Evolutionary conservation across 2,888 invertebrate genomes (phyloP), one percentile per base, ranked within the genome.

Genomic region (Ganaspis brasiliensis): DNA sequence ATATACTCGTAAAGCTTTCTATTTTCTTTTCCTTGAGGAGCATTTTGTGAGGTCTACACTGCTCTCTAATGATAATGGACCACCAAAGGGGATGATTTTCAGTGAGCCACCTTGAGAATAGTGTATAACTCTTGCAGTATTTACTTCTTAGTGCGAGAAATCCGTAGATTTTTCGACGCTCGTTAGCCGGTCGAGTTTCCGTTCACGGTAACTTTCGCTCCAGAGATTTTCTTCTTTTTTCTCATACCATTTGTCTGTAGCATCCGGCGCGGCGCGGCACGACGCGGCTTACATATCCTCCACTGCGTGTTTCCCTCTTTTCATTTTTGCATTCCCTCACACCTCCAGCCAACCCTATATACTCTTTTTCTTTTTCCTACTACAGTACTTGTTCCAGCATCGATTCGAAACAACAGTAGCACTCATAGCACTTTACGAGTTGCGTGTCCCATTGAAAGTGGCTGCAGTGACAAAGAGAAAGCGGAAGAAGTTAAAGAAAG

Each of bases 341-440:
- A 67, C 67, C 63, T 21, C 40, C 10, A 40, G 6, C 1, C 16
- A 16, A 19, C n/a, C 12, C 19, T 35, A 12, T 14, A 40, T 67
- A 9, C 21, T 40, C n/a, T 40, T 63, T 45, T 24, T 21, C n/a
- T 45, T 45, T 67, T 10, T 21, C 21, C 37, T 3, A 21, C 45
- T 40, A 19, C 24, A 1, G 40, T 67, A 67, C 67, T 67, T 67
- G 78, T 72, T 79, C 77, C 76, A 81, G 78, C 79, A 81, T 76
- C 73, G 78, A 75, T 75, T 76, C 78, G 76, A 78, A 82, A 79
- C 79, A 80, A 79, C 79, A 71, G 79, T 52, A 40, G 77, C 73
- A 75, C 72, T 79, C 40, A 52, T 52, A 74, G 76, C 75, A 78
- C 79, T 56, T 63, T 74, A 75, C 78, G 59, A 72, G 61, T 35